Conservation (phyloP, 2,113 vertebrate species). For the Rhynchomys soricoides region DNA sequence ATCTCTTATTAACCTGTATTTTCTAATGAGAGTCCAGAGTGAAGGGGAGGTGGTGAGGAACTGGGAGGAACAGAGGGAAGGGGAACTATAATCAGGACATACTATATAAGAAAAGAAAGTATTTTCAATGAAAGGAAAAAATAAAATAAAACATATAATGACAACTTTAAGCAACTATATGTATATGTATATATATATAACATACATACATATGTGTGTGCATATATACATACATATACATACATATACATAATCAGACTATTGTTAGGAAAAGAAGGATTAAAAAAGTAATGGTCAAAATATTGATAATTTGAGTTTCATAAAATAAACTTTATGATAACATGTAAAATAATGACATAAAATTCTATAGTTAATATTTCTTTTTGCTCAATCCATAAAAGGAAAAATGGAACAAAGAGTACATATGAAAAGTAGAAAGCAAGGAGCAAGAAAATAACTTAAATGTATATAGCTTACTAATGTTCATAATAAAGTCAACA, state of each 20-base stretch:
- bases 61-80: neutral
- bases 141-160: neutral
- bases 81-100: neutral
- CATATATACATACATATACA: too few relatives aligned
- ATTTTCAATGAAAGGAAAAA: neutral
- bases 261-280: neutral
- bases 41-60: neutral
- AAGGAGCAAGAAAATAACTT: neutral
- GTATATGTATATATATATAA: too few relatives aligned
- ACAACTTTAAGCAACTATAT: too few relatives aligned
- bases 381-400: neutral
- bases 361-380: neutral
- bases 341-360: neutral
- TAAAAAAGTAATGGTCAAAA: neutral
- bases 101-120: neutral
- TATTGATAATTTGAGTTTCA: neutral
- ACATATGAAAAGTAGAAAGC: neutral
- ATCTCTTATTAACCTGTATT: neutral
- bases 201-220: too few relatives aligned
- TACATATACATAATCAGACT: neutral
- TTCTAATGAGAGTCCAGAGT: conserved; percentile 12
- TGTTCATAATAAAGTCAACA: neutral
- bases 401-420: neutral
- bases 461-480: neutral
- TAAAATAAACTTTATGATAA: neutral